A percentile compares a stretch with the other conserved stretches of the same genome.
These are phyloP conservation scores for Polydrusus cervinus DNA, from an alignment of 2,888 invertebrate genomes.

Conservation along the genomic window DNA sequence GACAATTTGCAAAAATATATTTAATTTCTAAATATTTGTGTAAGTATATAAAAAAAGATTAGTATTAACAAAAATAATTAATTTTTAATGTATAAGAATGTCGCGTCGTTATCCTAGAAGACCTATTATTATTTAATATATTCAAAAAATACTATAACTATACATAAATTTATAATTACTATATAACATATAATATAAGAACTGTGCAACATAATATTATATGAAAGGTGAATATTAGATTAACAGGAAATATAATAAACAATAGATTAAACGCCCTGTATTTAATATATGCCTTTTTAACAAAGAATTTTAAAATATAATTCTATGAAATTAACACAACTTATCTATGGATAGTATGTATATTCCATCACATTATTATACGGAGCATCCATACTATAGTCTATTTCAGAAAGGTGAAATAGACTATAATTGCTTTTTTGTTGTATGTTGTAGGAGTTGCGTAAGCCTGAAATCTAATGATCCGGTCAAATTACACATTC, in stretches of 20 bases:
- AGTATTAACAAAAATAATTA: conserved; percentile 21
- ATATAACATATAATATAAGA: background rate
- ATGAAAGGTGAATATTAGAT: background rate
- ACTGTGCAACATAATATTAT: background rate
- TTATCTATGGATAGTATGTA: background rate
- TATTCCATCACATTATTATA: background rate
- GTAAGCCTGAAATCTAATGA: no score
- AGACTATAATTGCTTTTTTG: no score
- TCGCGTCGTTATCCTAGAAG: background rate
- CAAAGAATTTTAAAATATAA: background rate
- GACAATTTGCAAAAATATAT: conserved; percentile 4
- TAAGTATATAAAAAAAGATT: conserved; percentile 27
- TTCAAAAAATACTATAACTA: background rate
- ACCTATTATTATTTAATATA: background rate
- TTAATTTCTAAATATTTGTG: conserved; percentile 11
- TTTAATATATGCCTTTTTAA: background rate
- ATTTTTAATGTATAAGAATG: background rate
- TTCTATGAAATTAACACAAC: background rate
- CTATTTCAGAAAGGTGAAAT: no score
- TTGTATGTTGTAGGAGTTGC: no score
- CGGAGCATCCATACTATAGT: no score
- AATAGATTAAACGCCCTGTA: conserved; percentile 3
- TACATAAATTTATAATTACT: background rate
- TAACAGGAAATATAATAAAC: background rate
- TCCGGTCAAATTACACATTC: no score